phyloP scores from a whole-genome alignment of 1,140 invertebrate species.

The Drosophila ambigua region DNA sequence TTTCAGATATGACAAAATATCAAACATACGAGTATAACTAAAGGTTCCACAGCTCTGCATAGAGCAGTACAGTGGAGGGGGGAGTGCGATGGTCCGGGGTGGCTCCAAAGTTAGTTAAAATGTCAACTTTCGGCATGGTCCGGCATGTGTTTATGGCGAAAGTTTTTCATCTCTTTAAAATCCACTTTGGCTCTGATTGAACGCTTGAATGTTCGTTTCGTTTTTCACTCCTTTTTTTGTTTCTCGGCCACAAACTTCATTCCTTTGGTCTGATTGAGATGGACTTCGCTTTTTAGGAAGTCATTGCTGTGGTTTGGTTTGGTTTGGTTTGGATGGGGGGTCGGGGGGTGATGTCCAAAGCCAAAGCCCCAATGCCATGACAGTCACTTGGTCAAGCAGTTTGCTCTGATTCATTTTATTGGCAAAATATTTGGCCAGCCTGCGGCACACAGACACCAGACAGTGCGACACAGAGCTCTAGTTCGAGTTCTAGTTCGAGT shows the following conservation, averaged over 20 bases:
- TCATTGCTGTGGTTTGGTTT: conserved; percentile 12
- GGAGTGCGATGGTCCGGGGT: not conserved
- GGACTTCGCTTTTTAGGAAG: conserved; percentile 26
- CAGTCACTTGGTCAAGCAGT: conserved; percentile 49
- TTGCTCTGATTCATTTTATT: conserved; percentile 30
- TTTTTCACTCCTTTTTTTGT: not conserved
- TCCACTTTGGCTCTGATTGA: conserved; percentile 69
- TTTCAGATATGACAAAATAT: conserved; percentile 78
- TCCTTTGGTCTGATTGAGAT: conserved; percentile 47
- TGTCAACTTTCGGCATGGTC: conserved; percentile 54
- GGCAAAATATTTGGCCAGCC: conserved; percentile 24
- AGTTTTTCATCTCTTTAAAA: conserved; percentile 72
- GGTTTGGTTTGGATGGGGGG: too few relatives aligned
- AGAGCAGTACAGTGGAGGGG: not conserved
- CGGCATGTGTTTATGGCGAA: conserved; percentile 64
- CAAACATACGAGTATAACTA: conserved; percentile 28
- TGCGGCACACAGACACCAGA: not conserved
- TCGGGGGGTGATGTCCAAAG: too few relatives aligned
- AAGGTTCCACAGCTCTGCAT: conserved; percentile 4
- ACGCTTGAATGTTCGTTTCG: conserved; percentile 31
- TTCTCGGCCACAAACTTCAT: conserved; percentile 46
- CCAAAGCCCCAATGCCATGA: conserved; percentile 8
- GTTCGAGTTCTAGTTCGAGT: too few relatives aligned
- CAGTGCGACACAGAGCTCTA: not conserved
- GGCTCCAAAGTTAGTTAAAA: conserved; percentile 69